Evolutionary conservation across 92 coral and sea anemone genomes (phyloP).

Genomic region (Scolanthus callimorphus): DNA sequence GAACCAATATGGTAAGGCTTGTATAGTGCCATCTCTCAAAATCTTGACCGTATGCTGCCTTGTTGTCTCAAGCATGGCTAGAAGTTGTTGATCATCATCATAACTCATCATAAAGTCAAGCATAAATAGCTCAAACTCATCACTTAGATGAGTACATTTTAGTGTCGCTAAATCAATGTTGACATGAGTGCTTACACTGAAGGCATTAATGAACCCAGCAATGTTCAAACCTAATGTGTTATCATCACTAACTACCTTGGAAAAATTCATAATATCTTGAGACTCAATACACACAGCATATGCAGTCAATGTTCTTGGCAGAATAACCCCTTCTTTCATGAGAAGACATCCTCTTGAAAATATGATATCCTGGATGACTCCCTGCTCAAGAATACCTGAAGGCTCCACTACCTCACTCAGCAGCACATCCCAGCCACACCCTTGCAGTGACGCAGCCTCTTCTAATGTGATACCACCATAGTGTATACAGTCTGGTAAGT

Average conservation of each 20-base stretch:
- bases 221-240: constrained; percentile 86
- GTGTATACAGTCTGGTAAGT: constrained; percentile 27
- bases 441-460: constrained; percentile 46
- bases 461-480: constrained; percentile 64
- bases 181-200: constrained; percentile 79
- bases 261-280: constrained; percentile 44
- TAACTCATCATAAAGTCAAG: constrained; percentile 53
- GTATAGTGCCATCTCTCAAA: constrained; percentile 48
- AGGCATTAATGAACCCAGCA: constrained; percentile 74
- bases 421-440: constrained; percentile 60
- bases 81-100: constrained; percentile 47
- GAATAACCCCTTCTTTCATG: constrained; percentile 35
- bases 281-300: constrained; percentile 80
- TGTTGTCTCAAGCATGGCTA: constrained; percentile 54
- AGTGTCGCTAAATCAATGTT: constrained; percentile 73
- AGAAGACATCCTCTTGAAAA: constrained; percentile 88
- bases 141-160: constrained; percentile 47
- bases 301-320: constrained; percentile 67
- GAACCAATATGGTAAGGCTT: constrained; percentile 94
- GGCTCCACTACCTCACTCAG: constrained; percentile 88
- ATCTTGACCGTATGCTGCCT: constrained; percentile 53
- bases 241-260: constrained; percentile 47
- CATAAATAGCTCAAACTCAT: constrained; percentile 47
- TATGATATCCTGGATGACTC: constrained; percentile 82
- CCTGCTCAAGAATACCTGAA: constrained; percentile 78